These are phyloP conservation scores for Aquatica leii DNA, from an alignment of 2,888 invertebrate genomes.

Conservation along the genomic window DNA sequence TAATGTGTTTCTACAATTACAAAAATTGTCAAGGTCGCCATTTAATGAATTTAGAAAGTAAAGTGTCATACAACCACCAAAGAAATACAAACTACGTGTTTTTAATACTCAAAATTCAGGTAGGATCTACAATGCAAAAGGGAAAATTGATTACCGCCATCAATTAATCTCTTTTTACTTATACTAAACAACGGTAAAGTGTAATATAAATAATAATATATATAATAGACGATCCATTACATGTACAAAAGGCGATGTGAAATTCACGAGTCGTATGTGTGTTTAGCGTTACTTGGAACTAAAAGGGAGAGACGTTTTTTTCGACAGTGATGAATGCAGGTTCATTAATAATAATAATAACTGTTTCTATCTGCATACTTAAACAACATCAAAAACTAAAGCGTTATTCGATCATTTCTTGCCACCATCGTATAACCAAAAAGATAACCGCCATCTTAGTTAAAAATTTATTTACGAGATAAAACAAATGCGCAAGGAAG, in stretches of 20 bases:
- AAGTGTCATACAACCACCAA: slow-evolving; percentile 14
- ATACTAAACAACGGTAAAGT: slow-evolving; percentile 19
- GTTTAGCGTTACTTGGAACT: slow-evolving; percentile 49
- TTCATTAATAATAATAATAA: slow-evolving; percentile 45
- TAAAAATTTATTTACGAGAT: too few relatives aligned
- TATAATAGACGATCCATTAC: slow-evolving; percentile 42
- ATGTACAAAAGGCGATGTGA: slow-evolving; percentile 45
- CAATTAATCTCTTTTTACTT: slow-evolving; percentile 15
- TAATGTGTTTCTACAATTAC: background rate
- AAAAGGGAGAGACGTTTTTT: slow-evolving; percentile 37
- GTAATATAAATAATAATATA: slow-evolving; percentile 33
- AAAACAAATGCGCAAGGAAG: too few relatives aligned
- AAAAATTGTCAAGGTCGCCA: background rate
- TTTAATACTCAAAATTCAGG: too few relatives aligned
- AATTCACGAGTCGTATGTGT: slow-evolving; percentile 50
- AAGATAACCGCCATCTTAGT: too few relatives aligned
- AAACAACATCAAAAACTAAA: too few relatives aligned
- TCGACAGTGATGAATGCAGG: slow-evolving; percentile 53
- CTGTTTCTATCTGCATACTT: background rate
- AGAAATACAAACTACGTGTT: slow-evolving; percentile 19
- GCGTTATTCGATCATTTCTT: too few relatives aligned
- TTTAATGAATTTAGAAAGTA: slow-evolving; percentile 27
- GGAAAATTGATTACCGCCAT: slow-evolving; percentile 19
- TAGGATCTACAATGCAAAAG: slow-evolving; percentile 5
- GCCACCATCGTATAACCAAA: too few relatives aligned